Percentiles rank a stretch among this genome's conserved stretches.
These are phyloP conservation scores for Phyllostomus hastatus DNA, from an alignment of 2,113 vertebrate species.

Conservation along the genomic window DNA sequence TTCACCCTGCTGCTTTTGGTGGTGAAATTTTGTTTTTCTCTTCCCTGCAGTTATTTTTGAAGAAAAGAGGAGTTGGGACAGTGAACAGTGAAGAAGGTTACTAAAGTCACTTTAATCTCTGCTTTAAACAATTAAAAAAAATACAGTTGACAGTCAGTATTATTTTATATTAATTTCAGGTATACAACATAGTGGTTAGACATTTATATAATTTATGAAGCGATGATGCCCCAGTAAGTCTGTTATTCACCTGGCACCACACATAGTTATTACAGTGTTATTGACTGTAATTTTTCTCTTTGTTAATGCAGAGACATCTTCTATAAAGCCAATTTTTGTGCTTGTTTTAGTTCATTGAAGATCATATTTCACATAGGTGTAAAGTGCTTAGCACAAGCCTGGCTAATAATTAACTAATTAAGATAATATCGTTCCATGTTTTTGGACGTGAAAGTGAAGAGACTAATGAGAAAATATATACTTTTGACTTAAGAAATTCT, in stretches of 20 bases:
- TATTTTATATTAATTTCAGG: not conserved
- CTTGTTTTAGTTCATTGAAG: not conserved
- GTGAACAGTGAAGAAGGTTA: not conserved
- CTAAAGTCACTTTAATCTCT: not conserved
- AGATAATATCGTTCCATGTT: not conserved
- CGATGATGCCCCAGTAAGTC: not conserved
- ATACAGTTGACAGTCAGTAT: not conserved
- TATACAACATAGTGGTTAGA: not conserved
- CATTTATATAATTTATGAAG: not conserved
- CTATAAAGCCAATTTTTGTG: not conserved
- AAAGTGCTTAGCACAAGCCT: not conserved
- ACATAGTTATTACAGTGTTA: not conserved
- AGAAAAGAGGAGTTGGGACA: not conserved
- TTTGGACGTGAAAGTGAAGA: not conserved
- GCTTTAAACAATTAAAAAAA: not conserved
- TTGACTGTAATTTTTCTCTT: not conserved
- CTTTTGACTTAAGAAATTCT: constrained; percentile 29
- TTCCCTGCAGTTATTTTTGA: not conserved
- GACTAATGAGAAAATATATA: not conserved
- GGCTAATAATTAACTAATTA: constrained; percentile 4
- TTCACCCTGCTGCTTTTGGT: not conserved
- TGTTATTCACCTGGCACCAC: not conserved
- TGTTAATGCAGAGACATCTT: not conserved
- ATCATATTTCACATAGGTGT: not conserved
- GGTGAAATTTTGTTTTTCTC: not conserved